These are phyloP conservation scores for Cataglyphis altisquamis DNA, from an alignment of 2,888 invertebrate genomes.

Conservation along the genomic window DNA sequence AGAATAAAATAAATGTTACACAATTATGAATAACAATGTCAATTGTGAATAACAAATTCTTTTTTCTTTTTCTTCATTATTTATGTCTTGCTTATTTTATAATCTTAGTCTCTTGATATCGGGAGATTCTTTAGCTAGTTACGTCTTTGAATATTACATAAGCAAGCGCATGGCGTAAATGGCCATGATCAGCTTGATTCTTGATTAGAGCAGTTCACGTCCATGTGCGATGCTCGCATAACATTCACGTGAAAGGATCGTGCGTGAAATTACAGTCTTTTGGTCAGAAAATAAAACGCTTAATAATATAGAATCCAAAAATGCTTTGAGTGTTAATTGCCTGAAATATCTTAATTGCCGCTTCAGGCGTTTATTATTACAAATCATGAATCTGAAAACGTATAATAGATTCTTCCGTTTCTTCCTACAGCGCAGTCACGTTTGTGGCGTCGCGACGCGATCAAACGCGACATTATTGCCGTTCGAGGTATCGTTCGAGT, in stretches of 20 bases:
- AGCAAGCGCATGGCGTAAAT: neutral
- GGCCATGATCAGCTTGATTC: neutral
- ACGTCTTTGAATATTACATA: neutral
- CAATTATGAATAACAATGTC: no score
- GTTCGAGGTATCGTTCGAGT: constrained; percentile 56
- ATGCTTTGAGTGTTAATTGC: neutral
- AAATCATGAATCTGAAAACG: constrained; percentile 52
- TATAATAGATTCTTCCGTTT: constrained; percentile 54
- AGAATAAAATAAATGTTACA: neutral
- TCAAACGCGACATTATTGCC: constrained; percentile 33
- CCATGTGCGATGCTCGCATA: neutral
- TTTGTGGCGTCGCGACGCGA: constrained; percentile 17
- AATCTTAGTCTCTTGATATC: neutral
- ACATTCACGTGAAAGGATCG: no score
- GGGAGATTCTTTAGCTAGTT: neutral
- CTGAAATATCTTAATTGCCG: no score
- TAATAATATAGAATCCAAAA: neutral
- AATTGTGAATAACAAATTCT: neutral
- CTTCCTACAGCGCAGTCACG: neutral
- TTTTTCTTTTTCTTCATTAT: neutral
- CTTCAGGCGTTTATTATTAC: no score
- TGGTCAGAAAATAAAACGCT: neutral
- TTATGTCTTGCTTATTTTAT: neutral
- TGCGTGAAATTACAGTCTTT: neutral
- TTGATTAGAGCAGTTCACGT: constrained; percentile 3